Evolutionary conservation across 2,113 vertebrate species (phyloP).

Genomic region (Nothoprocta pentlandii): DNA sequence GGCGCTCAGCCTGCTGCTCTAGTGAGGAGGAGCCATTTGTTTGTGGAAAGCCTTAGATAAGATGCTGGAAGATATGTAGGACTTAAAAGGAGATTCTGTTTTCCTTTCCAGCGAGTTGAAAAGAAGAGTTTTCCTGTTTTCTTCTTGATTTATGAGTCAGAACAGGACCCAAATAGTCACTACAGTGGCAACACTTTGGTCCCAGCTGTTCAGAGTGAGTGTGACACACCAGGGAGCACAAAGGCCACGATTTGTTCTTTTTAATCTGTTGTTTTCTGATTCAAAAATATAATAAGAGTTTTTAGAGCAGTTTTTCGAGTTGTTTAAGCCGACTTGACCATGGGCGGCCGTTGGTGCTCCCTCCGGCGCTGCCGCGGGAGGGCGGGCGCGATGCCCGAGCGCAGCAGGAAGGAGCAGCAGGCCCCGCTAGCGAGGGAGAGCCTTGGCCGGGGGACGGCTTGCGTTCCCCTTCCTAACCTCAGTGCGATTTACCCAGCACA

Average conservation of each 20-base stretch:
- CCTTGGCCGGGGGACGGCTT: background rate
- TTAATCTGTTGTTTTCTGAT: background rate
- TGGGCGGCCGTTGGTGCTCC: background rate
- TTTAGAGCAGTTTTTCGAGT: background rate
- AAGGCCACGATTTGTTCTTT: background rate
- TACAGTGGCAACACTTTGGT: background rate
- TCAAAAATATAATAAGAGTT: background rate
- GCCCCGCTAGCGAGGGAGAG: background rate
- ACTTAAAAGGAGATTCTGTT: background rate
- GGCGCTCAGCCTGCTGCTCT: background rate
- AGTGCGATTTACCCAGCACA: background rate
- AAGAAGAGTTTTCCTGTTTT: background rate
- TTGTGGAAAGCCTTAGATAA: background rate
- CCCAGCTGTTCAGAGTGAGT: background rate
- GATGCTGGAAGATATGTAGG: background rate
- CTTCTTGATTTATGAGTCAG: background rate
- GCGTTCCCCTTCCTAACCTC: background rate
- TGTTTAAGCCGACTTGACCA: accelerated
- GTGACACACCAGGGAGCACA: background rate
- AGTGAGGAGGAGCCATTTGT: background rate
- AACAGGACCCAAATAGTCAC: background rate
- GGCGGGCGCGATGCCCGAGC: background rate
- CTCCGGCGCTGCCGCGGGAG: background rate
- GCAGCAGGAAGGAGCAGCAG: background rate
- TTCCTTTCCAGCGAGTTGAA: background rate